Base-by-base conservation (phyloP, 1,140 invertebrate genomes). In the Drosophila parabipectinata region DNA sequence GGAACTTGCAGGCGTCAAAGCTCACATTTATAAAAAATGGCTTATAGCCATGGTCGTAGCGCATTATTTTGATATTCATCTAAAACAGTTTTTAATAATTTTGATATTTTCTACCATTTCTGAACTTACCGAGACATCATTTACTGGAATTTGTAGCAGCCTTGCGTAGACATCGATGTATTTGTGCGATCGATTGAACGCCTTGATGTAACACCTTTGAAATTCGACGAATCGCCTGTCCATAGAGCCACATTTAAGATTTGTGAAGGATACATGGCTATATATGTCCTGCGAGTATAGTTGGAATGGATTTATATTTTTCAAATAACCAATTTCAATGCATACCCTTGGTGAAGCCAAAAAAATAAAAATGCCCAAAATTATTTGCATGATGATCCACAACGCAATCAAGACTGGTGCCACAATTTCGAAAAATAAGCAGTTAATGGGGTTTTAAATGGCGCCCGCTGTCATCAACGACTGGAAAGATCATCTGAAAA, bases 151-250 rank as follows among this genome's bases (percentile, higher is more conserved):
- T 6, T 48, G 5, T 21, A 41, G 44, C 2, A 79, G 2, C 30
- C 41, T 64, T 0, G 8, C 26, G 30, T 67, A 18, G 0, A 77
- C 1, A 14, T 47, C 57, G 0, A 84, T 48, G 12, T 77, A 84
- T 12, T 85, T 84, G 21, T 79, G 73, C 0, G 77, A 69, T 9
- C 81, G 81, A 54, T 85, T 85, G 2, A 84, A 63, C 0, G 77
- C 77, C 45, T 80, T 85, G 1, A 85, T 78, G 4, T 62, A 8
- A 8, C 81, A 85, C 10, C 59, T 30, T 8, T 55, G 1, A 4
- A 77, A 67, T 0, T 44, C 15, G 0, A 34, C 32, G 7, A 51
- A 54, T 1, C 7, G 45, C 0, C 14, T 24, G 15, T 73, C 56
- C 3, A 1, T 1, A 10, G 14, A 34, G 0, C 8, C 51, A 39